Evolutionary conservation across 2,888 invertebrate genomes (phyloP).

Genomic region (Pseudeuparius sepicola): DNA sequence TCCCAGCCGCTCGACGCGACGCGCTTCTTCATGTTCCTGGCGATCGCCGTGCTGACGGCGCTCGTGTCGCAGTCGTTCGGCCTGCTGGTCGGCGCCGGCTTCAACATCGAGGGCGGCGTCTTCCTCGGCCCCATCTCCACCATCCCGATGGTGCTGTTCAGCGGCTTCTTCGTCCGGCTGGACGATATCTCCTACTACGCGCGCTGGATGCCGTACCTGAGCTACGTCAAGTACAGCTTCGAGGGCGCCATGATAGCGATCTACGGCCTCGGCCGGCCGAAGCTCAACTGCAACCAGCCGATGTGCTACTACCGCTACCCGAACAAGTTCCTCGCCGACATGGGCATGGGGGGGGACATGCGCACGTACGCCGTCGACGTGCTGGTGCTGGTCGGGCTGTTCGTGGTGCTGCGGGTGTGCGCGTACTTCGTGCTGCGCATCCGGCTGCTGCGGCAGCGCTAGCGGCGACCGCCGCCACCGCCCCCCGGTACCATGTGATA

Average conservation of each 20-base stretch:
- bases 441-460: conserved; percentile 45
- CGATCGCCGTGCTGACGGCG: conserved; percentile 70
- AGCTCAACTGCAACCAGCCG: conserved; percentile 69
- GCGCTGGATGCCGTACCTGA: conserved; percentile 81
- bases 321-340: conserved; percentile 72
- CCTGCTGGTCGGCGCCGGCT: conserved; percentile 83
- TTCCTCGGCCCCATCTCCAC: conserved; percentile 80
- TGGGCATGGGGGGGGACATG: conserved; percentile 66
- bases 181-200: conserved; percentile 83
- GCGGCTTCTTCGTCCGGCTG: conserved; percentile 90
- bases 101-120: conserved; percentile 72
- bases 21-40: conserved; percentile 71
- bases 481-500: too few species aligned
- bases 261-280: conserved; percentile 77
- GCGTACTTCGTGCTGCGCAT: conserved; percentile 77
- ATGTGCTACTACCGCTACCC: conserved; percentile 80
- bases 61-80: conserved; percentile 89
- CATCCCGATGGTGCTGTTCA: conserved; percentile 86
- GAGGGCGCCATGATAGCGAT: conserved; percentile 87
- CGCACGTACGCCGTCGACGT: conserved; percentile 69
- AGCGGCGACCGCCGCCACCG: too few species aligned
- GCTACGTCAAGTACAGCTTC: conserved; percentile 86
- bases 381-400: conserved; percentile 68
- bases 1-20: conserved; percentile 85
- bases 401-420: conserved; percentile 65